Evolutionary conservation across 1,140 invertebrate species (phyloP), one percentile per base, ranked within the genome.

Genomic region (Fopius arisanus): DNA sequence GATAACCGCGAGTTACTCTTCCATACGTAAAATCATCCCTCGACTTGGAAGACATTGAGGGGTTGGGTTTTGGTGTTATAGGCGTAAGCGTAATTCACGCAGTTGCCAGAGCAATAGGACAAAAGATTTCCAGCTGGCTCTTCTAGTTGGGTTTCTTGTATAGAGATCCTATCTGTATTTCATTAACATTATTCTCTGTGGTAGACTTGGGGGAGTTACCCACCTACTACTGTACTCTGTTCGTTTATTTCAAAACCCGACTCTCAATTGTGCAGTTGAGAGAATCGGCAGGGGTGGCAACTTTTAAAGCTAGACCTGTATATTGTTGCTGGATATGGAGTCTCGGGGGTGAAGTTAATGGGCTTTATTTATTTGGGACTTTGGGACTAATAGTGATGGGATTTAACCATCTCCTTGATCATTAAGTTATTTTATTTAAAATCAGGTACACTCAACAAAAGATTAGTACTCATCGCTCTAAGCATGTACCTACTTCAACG

Each of bases 111-210:
- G 41, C 29, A 54, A 67, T 28, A 62, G 69, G 77, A 73, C 74
- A 75, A 78, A 41, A 78, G 72, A 72, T 76, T 72, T 70, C 16
- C 69, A 66, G 12, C 71, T 66, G 21, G 26, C 62, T 37, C 65
- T 54, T 59, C 31, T 67, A 31, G 29, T 21, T 40, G 75, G 76
- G 74, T 70, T 77, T 82, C 82, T 82, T 86, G 83, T 84, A 83
- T 83, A 81, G 80, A 88, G 86, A 88, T 87, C 70, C 77, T 87
- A 87, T 87, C 86, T 87, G 84, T 87, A 88, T 88, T 87, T 87
- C 86, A 88, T 88, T 87, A 88, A 87, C 86, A 88, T 88, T 88
- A 88, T 88, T 87, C 86, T 88, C 83, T 75, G 80, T 76, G 82
- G 81, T 81, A 83, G 82, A 84, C 81, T 83, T 77, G 70, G 69